Percentiles rank a stretch among this genome's conserved stretches.
phyloP scores from a whole-genome alignment of 1,140 invertebrate genomes.

The Harpegnathos saltator region DNA sequence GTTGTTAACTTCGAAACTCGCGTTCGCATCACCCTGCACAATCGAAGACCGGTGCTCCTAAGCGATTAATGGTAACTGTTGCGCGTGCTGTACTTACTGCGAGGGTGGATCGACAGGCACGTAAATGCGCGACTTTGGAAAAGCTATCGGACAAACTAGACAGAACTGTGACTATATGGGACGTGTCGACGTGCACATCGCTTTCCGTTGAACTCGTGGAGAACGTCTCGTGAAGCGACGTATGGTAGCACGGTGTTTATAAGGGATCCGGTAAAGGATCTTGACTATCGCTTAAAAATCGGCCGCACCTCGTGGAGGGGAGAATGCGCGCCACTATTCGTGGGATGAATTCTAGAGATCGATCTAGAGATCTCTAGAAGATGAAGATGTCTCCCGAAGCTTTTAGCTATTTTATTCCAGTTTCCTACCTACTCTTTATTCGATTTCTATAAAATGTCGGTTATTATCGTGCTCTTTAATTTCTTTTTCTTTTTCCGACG shows the following conservation, averaged over 20 bases:
- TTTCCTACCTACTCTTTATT: neutral
- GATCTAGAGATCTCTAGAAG: no score
- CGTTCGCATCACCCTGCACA: neutral
- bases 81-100: conserved; percentile 26
- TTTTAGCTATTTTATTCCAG: neutral
- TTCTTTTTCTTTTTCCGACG: no score
- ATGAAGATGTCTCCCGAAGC: neutral
- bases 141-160: neutral
- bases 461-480: no score
- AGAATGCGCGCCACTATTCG: conserved; percentile 8
- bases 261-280: neutral
- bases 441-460: no score
- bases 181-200: neutral
- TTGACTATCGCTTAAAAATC: neutral
- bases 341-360: neutral
- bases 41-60: neutral
- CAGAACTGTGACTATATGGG: neutral
- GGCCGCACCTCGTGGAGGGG: neutral
- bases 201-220: conserved; percentile 26
- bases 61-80: neutral
- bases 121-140: neutral
- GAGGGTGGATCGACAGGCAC: neutral
- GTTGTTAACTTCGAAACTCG: neutral
- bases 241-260: conserved; percentile 25
- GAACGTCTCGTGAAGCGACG: conserved; percentile 14